Conservation (phyloP, 2,888 invertebrate genomes). For the Drosophila nr. perissopoda region DNA sequence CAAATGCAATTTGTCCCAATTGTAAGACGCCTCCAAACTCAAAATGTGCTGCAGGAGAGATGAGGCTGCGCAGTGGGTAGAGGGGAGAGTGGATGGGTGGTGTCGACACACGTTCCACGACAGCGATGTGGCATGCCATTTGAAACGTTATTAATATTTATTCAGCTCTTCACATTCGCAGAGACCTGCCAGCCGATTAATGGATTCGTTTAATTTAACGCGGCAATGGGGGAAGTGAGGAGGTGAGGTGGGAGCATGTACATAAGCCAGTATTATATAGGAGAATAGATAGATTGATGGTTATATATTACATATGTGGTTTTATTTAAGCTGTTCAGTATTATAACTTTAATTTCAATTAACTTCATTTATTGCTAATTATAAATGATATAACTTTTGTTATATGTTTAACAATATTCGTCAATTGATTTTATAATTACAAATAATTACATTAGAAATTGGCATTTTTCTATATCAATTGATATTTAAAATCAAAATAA, state of each 20-base stretch:
- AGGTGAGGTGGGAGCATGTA: too few relatives aligned
- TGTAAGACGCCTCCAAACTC: slow-evolving; percentile 51
- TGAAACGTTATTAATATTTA: slow-evolving; percentile 78
- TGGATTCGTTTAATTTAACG: slow-evolving; percentile 39
- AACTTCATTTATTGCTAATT: not conserved
- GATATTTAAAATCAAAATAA: too few relatives aligned
- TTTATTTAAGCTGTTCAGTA: not conserved
- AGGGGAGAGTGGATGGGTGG: not conserved
- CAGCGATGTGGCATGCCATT: slow-evolving; percentile 52
- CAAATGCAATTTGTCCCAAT: slow-evolving; percentile 83
- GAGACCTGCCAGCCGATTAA: slow-evolving; percentile 38
- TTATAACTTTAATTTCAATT: not conserved
- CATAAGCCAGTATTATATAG: not conserved
- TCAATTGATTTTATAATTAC: too few relatives aligned
- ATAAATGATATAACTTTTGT: not conserved
- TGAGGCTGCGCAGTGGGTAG: not conserved
- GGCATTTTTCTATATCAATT: too few relatives aligned
- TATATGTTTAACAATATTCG: not conserved
- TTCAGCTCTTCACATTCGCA: slow-evolving; percentile 60
- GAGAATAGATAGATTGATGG: not conserved
- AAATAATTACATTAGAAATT: not conserved
- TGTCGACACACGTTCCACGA: slow-evolving; percentile 6
- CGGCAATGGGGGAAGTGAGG: not conserved
- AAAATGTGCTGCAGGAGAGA: slow-evolving; percentile 1
- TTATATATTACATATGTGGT: not conserved